Base-by-base conservation (phyloP, 2,797 vertebrate species). In the Sorex maritimensis region DNA sequence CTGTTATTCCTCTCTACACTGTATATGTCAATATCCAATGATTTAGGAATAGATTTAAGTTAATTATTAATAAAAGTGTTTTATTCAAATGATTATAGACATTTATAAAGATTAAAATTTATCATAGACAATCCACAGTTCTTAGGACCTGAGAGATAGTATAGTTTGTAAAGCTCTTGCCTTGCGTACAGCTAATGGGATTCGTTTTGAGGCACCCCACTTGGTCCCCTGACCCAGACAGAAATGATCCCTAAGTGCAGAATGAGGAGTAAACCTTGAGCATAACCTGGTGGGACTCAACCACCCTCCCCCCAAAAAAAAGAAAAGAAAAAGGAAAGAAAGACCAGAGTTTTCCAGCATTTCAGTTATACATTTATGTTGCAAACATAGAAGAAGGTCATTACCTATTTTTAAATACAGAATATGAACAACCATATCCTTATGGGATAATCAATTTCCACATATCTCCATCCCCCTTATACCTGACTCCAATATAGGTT, bases 31-130 rank as follows among this genome's bases (percentile, higher is more conserved):
- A 12, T 74, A 81, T 78, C 26, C 1, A 71, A 55, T 75, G 9
- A 5, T 44, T 74, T 81, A 82, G 88, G 78, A 12, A 80, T 85
- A 38, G 34, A 26, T 74, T 52, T 61, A 78, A 58, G 49, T 67
- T 44, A 88, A 78, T 78, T 88, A 79, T 67, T 44, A 73, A 82
- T 72, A 83, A 30, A 68, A 75, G 14, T 86, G 44, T 90, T 17
- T 93, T 86, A 78, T 17, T 52, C 80, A 72, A 93, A 82, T 87
- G 86, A 75, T 75, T 55, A 44, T 44, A 13, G 34, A 81, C 75
- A 81, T 90, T 52, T 90, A 0, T 79, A 30, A 78, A 75, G 52
- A 78, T 86, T 80, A 69, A 90, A 89, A 86, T 63, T 92, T 12
- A 92, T 21, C 38, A 82, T 19, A 58, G 14, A 69, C 81, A 72